Base-by-base conservation (phyloP, 2,797 vertebrate species). In the Myotis planiceps region DNA sequence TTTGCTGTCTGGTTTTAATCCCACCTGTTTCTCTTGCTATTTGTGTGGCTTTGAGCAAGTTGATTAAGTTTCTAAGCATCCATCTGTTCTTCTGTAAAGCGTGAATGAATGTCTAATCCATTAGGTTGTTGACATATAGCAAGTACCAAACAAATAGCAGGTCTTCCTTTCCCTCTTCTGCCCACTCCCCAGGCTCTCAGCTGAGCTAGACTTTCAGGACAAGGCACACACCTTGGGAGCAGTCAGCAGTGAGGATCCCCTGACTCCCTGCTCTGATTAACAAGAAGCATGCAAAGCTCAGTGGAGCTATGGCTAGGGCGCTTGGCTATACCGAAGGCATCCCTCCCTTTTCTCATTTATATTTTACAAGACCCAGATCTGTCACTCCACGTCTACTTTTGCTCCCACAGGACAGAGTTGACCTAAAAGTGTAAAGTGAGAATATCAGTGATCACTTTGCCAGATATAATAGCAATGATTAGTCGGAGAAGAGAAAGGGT, bases 351-450 rank as follows among this genome's bases (percentile, higher is more conserved):
- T 49, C 55, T 95, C 55, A n/a, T 80, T 92, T 29, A 72, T 88
- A 86, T 80, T 83, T 96, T 25, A 93, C n/a, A 37, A 63, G 55
- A 14, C 49, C 93, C 78, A 94, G 63, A 76, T 90, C 81, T 75
- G 90, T 82, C 53, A 75, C 32, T 88, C 51, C 19, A 32, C 45
- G 21, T 21, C 60, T 60, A 12, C 39, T 84, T 84, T 74, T 37
- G n/a, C 49, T 92, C 88, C 92, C 82, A 60, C 5, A 71, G 81
- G 90, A 95, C 27, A 85, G 53, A 89, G 60, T 45, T 87, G 53
- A 78, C 29, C 65, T 27, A 88, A 81, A 87, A 92, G 72, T 81
- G 6, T 66, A 89, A 79, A 85, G 74, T 71, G 63, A 90, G 53
- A 87, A 45, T 58, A 69, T 69, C 45, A 75, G 42, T 53, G 65